Conservation (phyloP, 64 coral and sea anemone species). For the Stylophora pistillata region DNA sequence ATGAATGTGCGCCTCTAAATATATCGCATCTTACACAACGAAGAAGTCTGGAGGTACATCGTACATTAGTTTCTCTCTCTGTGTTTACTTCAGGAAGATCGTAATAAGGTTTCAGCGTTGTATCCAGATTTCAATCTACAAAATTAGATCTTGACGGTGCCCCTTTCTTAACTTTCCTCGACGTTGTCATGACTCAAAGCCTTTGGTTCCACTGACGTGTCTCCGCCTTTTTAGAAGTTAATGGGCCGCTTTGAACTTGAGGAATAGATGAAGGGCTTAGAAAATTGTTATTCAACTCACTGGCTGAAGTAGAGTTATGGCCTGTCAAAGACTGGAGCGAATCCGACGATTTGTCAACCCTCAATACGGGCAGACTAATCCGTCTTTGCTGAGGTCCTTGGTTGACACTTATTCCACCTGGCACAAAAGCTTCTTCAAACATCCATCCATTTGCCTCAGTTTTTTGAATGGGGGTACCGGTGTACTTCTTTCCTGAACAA, state of each 20-base stretch:
- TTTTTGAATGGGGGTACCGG: background rate
- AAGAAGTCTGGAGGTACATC: no score
- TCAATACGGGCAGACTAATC: conserved; percentile 15
- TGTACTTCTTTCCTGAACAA: background rate
- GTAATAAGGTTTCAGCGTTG: no score
- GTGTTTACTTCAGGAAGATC: no score
- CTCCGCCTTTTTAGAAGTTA: background rate
- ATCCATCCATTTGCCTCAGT: conserved; percentile 31
- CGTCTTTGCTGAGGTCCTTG: conserved; percentile 13
- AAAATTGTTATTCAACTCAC: background rate
- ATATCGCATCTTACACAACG: no score
- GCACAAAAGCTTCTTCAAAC: background rate
- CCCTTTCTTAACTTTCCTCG: no score
- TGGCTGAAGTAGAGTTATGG: background rate
- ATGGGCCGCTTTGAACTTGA: background rate
- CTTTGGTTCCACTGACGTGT: background rate
- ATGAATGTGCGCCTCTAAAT: no score
- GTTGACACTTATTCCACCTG: background rate
- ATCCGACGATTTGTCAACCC: background rate
- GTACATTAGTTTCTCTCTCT: no score
- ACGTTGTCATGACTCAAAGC: background rate
- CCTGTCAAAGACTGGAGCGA: background rate
- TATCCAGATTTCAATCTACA: no score
- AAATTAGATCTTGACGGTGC: no score
- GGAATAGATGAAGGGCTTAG: background rate